These are phyloP conservation scores for Epinotia bilunana DNA, from an alignment of 2,888 invertebrate species.

Conservation along the genomic window DNA sequence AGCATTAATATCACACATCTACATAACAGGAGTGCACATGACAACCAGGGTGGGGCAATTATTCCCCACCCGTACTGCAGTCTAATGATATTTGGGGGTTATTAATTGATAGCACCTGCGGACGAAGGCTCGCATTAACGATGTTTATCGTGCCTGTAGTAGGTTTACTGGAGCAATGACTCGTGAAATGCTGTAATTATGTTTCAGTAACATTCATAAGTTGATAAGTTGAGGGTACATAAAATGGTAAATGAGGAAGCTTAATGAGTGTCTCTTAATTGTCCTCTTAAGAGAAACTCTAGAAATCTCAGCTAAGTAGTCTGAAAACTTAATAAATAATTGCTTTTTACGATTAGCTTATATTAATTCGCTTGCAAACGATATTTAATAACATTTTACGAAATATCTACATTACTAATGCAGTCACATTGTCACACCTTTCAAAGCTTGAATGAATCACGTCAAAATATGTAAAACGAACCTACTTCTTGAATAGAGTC, in stretches of 20 bases:
- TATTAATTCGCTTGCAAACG: too few species aligned
- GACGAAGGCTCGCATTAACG: conserved; percentile 77
- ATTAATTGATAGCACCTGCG: conserved; percentile 77
- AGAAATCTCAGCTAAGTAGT: background rate
- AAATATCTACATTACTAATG: too few species aligned
- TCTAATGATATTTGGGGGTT: conserved; percentile 60
- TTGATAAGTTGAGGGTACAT: background rate
- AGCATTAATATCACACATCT: conserved; percentile 47
- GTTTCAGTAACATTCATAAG: conserved; percentile 44
- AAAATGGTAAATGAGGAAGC: background rate
- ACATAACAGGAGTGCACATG: conserved; percentile 53
- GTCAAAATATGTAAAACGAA: too few species aligned
- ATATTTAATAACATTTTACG: too few species aligned
- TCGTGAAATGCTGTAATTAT: conserved; percentile 62
- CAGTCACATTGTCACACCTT: too few species aligned
- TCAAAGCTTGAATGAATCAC: too few species aligned
- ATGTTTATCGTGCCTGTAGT: conserved; percentile 75
- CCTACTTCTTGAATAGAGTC: too few species aligned
- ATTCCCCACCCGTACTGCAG: conserved; percentile 44
- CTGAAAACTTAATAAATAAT: background rate
- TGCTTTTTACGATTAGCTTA: too few species aligned
- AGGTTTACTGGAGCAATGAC: conserved; percentile 69
- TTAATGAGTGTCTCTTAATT: background rate
- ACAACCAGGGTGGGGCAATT: conserved; percentile 47
- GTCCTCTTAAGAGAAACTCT: too few species aligned